Evolutionary conservation across 2,888 invertebrate genomes (phyloP).

Genomic region (Disparrhopalites patrizii): DNA sequence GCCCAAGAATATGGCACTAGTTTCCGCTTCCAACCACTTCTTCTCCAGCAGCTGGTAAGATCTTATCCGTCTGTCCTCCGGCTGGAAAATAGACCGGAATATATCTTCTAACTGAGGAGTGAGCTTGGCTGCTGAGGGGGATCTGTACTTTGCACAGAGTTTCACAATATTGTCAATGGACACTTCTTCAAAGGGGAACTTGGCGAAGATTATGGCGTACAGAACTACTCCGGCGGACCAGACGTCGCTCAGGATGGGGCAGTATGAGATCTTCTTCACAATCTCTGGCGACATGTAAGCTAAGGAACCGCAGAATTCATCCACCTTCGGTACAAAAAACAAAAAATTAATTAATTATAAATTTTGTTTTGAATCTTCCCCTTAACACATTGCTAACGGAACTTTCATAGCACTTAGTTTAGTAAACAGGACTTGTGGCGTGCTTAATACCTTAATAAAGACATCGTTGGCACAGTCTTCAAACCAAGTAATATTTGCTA

Average conservation of each 20-base stretch:
- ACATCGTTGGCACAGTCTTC: neutral
- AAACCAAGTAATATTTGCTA: constrained; percentile 22
- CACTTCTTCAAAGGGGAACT: constrained; percentile 23
- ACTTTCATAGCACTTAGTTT: too few species aligned
- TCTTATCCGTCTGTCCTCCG: constrained; percentile 23
- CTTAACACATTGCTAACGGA: too few species aligned
- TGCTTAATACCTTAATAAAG: constrained; percentile 15
- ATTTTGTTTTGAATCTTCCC: constrained; percentile 6
- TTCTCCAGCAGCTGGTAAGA: constrained; percentile 22
- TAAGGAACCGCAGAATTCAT: constrained; percentile 24
- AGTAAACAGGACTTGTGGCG: too few species aligned
- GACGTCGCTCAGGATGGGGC: constrained; percentile 29
- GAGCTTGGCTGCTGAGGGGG: neutral
- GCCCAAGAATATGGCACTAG: constrained; percentile 9
- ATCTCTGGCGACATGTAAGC: constrained; percentile 30
- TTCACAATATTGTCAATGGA: neutral
- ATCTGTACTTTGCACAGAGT: neutral
- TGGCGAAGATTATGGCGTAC: constrained; percentile 19
- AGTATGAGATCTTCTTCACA: neutral
- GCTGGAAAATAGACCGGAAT: constrained; percentile 14
- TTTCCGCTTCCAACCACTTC: constrained; percentile 13
- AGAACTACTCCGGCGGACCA: constrained; percentile 30
- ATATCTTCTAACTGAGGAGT: neutral
- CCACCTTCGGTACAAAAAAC: neutral
- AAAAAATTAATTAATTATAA: neutral